These are phyloP conservation scores for Temnothorax rugatulus DNA, from an alignment of 2,888 invertebrate species.

Conservation along the genomic window DNA sequence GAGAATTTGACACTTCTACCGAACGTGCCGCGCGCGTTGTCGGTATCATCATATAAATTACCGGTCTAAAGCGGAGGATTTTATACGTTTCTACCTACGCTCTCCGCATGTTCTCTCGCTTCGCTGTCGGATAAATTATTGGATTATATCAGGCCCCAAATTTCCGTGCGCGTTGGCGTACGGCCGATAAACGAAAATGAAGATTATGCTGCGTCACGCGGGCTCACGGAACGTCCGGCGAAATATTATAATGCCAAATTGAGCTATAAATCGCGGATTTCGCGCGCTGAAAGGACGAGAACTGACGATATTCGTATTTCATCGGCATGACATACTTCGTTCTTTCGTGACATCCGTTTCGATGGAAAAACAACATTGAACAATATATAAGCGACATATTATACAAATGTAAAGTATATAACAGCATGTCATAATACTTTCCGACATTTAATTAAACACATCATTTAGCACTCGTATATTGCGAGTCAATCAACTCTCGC, in stretches of 20 bases:
- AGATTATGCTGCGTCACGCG: constrained; percentile 36
- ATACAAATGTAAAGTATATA: constrained; percentile 2
- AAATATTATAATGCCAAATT: constrained; percentile 51
- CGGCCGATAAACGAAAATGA: constrained; percentile 31
- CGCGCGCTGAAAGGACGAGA: not conserved
- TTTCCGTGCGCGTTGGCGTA: constrained; percentile 22
- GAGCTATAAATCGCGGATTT: constrained; percentile 24
- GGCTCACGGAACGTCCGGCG: not conserved
- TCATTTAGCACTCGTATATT: constrained; percentile 56
- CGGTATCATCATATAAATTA: constrained; percentile 35
- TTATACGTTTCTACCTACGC: constrained; percentile 36
- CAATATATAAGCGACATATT: not conserved
- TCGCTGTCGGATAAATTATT: constrained; percentile 56
- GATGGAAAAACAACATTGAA: not conserved
- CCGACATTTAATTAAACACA: constrained; percentile 65
- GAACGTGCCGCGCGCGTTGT: not conserved
- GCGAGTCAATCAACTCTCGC: constrained; percentile 5
- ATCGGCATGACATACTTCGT: not conserved
- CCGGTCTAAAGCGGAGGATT: constrained; percentile 16
- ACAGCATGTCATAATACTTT: not conserved
- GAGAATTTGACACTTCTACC: constrained; percentile 15
- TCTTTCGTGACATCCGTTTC: not conserved
- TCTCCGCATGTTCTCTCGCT: constrained; percentile 39
- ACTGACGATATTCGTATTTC: constrained; percentile 42
- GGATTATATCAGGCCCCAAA: constrained; percentile 42